Conservation (phyloP, 2,888 invertebrate genomes). For the Eilema caniola region DNA sequence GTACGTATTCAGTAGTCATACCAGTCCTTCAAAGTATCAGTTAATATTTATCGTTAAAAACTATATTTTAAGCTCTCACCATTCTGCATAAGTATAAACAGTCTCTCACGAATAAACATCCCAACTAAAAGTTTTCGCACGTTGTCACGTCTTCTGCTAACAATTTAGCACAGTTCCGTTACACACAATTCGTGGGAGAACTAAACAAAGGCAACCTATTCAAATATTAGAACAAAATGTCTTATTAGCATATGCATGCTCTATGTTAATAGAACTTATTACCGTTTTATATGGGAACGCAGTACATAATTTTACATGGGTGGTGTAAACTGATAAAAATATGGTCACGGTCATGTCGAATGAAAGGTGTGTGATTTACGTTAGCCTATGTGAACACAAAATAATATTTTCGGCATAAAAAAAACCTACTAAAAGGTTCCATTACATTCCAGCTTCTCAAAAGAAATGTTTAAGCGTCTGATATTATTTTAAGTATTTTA, state of each 20-base stretch:
- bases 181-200: constrained; percentile 76
- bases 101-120: constrained; percentile 63
- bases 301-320: background rate
- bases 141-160: constrained; percentile 58
- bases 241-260: constrained; percentile 40
- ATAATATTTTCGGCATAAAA: background rate
- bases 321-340: background rate
- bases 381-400: background rate
- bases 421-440: background rate
- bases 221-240: constrained; percentile 57
- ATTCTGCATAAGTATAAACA: constrained; percentile 31
- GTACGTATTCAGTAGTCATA: background rate
- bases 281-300: constrained; percentile 15
- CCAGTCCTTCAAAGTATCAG: background rate
- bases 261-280: constrained; percentile 25
- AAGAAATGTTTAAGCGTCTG: background rate
- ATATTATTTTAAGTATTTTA: too few species aligned
- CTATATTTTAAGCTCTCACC: constrained; percentile 38
- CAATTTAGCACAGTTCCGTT: constrained; percentile 74
- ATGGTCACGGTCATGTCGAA: constrained; percentile 1
- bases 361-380: background rate
- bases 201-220: constrained; percentile 73
- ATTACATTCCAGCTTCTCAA: background rate
- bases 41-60: constrained; percentile 26
- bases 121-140: constrained; percentile 66